Conservation (phyloP, 2,113 vertebrate genomes). For the Brachypodius melanocephalos region DNA sequence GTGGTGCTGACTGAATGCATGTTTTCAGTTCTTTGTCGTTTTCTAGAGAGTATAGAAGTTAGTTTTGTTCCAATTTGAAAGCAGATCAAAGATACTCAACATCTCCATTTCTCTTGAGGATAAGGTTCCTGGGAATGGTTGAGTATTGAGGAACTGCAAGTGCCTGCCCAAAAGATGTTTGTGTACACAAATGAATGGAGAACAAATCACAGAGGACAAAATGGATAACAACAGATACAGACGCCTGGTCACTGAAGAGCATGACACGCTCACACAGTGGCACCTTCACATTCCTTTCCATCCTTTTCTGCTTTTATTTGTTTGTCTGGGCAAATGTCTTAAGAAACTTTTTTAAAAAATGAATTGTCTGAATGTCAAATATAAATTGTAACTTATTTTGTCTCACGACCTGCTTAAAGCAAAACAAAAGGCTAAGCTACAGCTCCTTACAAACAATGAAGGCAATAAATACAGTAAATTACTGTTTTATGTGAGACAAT, state of each 20-base stretch:
- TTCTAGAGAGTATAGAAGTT: not conserved
- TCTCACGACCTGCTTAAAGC: constrained; percentile 52
- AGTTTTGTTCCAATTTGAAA: not conserved
- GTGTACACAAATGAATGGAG: not conserved
- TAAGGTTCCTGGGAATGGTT: not conserved
- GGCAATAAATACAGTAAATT: constrained; percentile 70
- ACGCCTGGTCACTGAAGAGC: rapidly evolving
- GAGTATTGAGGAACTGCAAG: not conserved
- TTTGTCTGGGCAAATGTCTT: not conserved
- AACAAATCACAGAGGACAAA: not conserved
- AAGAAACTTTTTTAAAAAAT: not conserved
- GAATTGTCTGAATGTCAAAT: not conserved
- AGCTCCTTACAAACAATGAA: constrained; percentile 51
- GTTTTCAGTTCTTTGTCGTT: not conserved
- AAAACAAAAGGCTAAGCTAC: constrained; percentile 57
- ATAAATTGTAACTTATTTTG: constrained; percentile 35
- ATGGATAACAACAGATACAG: not conserved
- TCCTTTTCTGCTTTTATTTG: not conserved
- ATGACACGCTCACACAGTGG: not conserved
- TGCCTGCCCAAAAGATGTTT: not conserved
- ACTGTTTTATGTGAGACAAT: constrained; percentile 66
- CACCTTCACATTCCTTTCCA: not conserved
- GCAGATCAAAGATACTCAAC: not conserved
- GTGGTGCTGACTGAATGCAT: not conserved
- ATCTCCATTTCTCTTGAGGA: not conserved